These are phyloP conservation scores for Papilio gigon DNA, from an alignment of 2,888 invertebrate species.

Conservation along the genomic window DNA sequence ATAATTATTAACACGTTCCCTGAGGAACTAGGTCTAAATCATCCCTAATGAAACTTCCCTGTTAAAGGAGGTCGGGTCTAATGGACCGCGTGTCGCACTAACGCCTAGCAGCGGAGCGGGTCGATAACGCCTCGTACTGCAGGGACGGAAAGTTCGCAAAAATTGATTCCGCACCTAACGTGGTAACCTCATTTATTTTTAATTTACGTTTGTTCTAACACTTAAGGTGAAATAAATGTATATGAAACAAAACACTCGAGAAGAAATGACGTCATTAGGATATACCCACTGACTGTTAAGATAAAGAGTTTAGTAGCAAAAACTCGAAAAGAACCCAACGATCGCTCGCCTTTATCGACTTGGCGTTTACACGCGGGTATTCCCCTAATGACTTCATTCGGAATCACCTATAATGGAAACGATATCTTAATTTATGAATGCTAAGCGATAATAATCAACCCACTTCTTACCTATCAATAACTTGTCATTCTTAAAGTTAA, in stretches of 20 bases:
- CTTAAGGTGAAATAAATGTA: not conserved
- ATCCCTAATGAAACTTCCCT: no score
- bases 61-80: no score
- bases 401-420: conserved; percentile 23
- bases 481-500: no score
- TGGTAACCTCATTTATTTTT: not conserved
- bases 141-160: no score
- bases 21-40: no score
- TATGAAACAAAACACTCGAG: conserved; percentile 32
- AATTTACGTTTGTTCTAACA: not conserved
- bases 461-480: not conserved
- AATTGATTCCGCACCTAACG: no score
- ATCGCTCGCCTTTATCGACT: conserved; percentile 28
- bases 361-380: conserved; percentile 26
- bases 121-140: no score
- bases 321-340: conserved; percentile 36
- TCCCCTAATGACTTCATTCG: conserved; percentile 40
- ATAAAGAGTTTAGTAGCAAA: conserved; percentile 37
- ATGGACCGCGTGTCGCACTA: no score
- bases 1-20: no score
- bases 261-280: conserved; percentile 37
- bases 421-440: not conserved
- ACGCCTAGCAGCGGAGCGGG: no score
- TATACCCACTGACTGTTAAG: conserved; percentile 37
- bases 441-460: not conserved